A percentile compares a stretch with the other conserved stretches of the same genome.
Conservation (phyloP, 2,113 vertebrate species). For the Piprites chloris region DNA sequence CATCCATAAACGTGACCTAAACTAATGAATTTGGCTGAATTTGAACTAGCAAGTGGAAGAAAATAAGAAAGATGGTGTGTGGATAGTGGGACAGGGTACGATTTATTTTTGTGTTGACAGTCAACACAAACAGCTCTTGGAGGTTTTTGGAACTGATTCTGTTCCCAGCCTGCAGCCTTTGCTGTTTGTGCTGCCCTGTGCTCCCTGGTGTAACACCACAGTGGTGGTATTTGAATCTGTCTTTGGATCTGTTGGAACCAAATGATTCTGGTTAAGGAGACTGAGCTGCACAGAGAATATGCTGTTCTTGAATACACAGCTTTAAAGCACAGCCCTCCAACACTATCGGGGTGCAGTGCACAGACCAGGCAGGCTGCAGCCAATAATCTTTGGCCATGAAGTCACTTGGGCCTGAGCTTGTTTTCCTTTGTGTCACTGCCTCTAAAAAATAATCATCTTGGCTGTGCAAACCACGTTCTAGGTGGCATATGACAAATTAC, state of each 20-base stretch:
- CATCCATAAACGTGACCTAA: slow-evolving; percentile 2
- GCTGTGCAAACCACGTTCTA: neutral
- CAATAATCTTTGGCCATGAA: neutral
- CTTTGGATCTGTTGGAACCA: neutral
- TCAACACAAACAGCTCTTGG: neutral
- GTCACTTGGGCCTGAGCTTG: neutral
- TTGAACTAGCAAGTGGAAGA: neutral
- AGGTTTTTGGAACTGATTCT: neutral
- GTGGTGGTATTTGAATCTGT: neutral
- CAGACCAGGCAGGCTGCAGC: neutral
- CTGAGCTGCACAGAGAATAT: neutral
- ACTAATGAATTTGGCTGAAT: neutral
- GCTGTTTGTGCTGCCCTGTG: neutral
- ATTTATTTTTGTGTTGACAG: slow-evolving; percentile 2
- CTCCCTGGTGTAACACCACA: neutral
- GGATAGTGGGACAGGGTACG: neutral
- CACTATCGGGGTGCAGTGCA: neutral
- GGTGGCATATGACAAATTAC: neutral
- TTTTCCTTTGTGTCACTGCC: neutral
- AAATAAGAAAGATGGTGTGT: neutral
- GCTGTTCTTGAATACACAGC: neutral
- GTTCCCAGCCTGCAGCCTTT: neutral
- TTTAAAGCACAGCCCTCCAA: neutral
- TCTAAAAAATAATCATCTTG: neutral
- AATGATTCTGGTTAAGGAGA: neutral